Conservation (phyloP, 2,113 vertebrate genomes). For the Perognathus longimembris region DNA sequence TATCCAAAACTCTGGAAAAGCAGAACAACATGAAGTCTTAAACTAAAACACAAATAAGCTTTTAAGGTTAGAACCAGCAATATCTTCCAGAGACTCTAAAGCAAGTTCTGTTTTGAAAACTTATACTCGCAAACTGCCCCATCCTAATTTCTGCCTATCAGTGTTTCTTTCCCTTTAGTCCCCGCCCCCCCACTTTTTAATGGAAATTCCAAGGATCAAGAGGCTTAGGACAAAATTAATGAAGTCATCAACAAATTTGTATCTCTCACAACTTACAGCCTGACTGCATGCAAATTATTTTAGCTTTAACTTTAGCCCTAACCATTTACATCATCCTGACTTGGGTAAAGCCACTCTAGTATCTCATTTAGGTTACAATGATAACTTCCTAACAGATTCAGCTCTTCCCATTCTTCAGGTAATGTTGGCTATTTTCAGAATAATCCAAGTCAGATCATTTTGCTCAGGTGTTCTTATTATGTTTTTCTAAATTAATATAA, state of each 20-base stretch:
- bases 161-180: too few species aligned
- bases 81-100: neutral
- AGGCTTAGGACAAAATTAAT: neutral
- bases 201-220: neutral
- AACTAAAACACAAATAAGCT: neutral
- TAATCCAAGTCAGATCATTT: neutral
- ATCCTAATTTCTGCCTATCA: neutral
- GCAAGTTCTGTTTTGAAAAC: neutral
- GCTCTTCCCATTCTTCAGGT: neutral
- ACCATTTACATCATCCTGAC: neutral
- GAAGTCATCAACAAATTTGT: neutral
- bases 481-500: neutral
- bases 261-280: neutral
- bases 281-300: neutral
- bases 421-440: neutral
- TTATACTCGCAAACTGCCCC: neutral
- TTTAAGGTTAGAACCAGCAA: neutral
- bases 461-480: neutral
- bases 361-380: neutral
- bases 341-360: neutral
- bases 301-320: neutral
- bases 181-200: too few species aligned
- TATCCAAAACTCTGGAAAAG: neutral
- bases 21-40: neutral
- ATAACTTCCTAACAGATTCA: neutral